Evolutionary conservation across 2,113 vertebrate genomes (phyloP).

Genomic region (Capra hircus): DNA sequence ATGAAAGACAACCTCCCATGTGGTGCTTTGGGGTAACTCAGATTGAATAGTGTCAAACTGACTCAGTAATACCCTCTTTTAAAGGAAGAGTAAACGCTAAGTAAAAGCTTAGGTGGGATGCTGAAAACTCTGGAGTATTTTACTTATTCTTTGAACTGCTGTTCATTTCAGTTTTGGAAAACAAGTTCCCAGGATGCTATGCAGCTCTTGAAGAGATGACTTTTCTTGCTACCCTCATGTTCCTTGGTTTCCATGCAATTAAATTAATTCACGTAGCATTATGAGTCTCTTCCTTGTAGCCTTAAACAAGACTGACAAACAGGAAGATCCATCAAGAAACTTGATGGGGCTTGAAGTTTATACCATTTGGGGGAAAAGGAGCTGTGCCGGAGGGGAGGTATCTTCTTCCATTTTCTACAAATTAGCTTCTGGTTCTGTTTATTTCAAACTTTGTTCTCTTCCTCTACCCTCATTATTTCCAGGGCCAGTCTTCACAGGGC

Average conservation of each 20-base stretch:
- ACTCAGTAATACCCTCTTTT: not conserved
- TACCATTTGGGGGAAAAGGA: not conserved
- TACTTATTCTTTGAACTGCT: not conserved
- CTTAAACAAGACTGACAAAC: not conserved
- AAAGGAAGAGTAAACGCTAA: not conserved
- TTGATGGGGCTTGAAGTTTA: not conserved
- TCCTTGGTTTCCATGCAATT: not conserved
- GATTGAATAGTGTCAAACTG: not conserved
- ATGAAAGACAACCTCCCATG: not conserved
- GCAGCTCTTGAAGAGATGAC: not conserved
- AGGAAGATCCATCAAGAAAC: not conserved
- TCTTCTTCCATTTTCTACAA: not conserved
- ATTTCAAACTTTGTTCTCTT: not conserved
- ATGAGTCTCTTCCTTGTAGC: not conserved
- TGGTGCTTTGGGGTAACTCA: not conserved
- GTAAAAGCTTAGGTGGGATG: not conserved
- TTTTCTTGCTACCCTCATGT: not conserved
- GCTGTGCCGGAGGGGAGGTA: accelerated
- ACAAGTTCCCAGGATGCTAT: not conserved
- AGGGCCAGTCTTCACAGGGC: not conserved
- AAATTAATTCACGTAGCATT: not conserved
- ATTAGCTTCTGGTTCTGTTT: not conserved
- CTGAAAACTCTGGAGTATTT: not conserved
- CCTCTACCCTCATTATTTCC: not conserved
- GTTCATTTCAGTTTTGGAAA: not conserved